Percentiles rank a stretch among this genome's conserved stretches.
phyloP scores from a whole-genome alignment of 2,113 vertebrate species.

The Brienomyrus brachyistius region DNA sequence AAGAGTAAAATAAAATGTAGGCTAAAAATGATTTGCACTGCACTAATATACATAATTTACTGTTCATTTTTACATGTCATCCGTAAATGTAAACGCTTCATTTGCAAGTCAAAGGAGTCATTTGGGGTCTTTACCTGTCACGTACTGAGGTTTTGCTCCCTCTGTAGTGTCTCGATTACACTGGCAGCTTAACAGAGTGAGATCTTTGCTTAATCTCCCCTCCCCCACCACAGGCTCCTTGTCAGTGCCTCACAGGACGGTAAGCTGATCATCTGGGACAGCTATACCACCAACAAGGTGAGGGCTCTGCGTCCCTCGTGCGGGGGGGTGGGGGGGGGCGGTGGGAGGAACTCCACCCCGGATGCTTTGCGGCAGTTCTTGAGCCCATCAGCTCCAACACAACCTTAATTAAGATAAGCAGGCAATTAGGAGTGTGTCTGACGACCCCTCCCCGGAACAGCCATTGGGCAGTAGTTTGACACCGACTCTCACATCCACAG shows the following conservation, averaged over 20 bases:
- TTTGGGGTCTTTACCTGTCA: background rate
- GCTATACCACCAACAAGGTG: slow-evolving; percentile 87
- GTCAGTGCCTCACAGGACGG: slow-evolving; percentile 85
- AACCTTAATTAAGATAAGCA: background rate
- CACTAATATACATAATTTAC: background rate
- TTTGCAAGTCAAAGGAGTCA: background rate
- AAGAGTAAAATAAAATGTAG: background rate
- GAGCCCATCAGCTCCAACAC: background rate
- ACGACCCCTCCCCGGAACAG: background rate
- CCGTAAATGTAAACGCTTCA: background rate
- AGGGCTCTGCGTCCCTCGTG: background rate
- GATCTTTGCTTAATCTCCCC: background rate
- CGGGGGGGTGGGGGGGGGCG: background rate
- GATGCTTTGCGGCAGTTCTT: background rate
- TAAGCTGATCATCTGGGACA: slow-evolving; percentile 84
- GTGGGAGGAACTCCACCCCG: background rate
- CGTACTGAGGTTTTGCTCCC: background rate
- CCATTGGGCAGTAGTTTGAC: background rate
- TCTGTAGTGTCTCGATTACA: background rate
- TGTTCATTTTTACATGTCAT: background rate
- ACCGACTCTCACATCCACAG: background rate
- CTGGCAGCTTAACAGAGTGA: background rate
- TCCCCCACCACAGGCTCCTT: slow-evolving; percentile 58
- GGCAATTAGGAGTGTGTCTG: background rate
- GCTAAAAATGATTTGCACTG: background rate